These are phyloP conservation scores for Schizopygopsis pylzovi DNA, from an alignment of 2,797 vertebrate genomes.

Conservation along the genomic window DNA sequence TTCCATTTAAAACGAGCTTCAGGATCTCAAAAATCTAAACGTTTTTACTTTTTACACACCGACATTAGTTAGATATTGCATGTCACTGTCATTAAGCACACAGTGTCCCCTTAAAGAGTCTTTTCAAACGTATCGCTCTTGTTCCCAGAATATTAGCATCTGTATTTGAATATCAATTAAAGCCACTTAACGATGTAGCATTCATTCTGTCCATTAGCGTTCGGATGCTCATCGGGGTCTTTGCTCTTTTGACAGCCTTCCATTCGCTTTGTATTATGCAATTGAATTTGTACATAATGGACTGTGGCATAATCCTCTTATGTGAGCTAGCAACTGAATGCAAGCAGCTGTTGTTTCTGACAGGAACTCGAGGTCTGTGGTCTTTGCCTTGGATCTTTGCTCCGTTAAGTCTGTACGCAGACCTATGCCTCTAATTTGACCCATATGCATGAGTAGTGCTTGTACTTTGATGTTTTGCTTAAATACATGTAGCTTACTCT, in stretches of 20 bases:
- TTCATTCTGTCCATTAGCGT: constrained; percentile 6
- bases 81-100: neutral
- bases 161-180: neutral
- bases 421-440: constrained; percentile 16
- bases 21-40: constrained; percentile 9
- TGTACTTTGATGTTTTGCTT: constrained; percentile 30
- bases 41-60: constrained; percentile 5
- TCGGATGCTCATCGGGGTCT: neutral
- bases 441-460: constrained; percentile 21
- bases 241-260: constrained; percentile 34
- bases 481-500: constrained; percentile 32
- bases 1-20: constrained; percentile 8
- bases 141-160: neutral
- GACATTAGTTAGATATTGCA: neutral
- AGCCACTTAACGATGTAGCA: neutral
- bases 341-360: constrained; percentile 45
- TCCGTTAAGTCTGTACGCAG: neutral
- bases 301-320: constrained; percentile 36
- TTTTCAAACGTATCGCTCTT: neutral
- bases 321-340: constrained; percentile 27
- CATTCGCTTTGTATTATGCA: constrained; percentile 39
- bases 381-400: constrained; percentile 20
- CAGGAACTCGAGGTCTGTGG: constrained; percentile 14
- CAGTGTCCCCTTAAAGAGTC: neutral
- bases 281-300: constrained; percentile 51